Evolutionary conservation across 37 sponge, comb jelly and placozoan species (phyloP).

Genomic region (Theonella swinhoei): DNA sequence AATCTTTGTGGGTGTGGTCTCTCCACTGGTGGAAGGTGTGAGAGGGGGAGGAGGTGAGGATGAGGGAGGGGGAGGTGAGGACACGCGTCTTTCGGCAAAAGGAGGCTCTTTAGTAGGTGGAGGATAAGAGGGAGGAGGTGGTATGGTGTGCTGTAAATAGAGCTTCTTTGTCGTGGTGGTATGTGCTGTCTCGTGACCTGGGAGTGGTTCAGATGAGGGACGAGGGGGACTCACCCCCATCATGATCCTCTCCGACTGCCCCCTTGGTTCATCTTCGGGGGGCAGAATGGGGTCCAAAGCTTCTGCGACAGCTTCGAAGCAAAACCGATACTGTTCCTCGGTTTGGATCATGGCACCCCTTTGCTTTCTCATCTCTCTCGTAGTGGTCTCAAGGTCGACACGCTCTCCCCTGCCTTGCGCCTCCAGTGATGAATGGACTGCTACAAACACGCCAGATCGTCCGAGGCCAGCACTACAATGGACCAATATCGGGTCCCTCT

Average conservation of each 20-base stretch:
- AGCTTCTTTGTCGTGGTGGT: slow-evolving; percentile 3
- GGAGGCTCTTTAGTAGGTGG: background rate
- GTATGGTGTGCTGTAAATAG: slow-evolving; percentile 18
- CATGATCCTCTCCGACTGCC: background rate
- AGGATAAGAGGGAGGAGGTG: slow-evolving; percentile 32
- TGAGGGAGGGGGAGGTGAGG: slow-evolving; percentile 5
- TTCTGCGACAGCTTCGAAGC: slow-evolving; percentile 53
- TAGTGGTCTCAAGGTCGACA: slow-evolving; percentile 48
- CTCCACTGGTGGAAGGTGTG: slow-evolving; percentile 13
- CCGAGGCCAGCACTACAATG: slow-evolving; percentile 77
- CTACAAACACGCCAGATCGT: slow-evolving; percentile 49
- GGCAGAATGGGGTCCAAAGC: slow-evolving; percentile 10
- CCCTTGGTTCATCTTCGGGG: background rate
- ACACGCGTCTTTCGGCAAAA: background rate
- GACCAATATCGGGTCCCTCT: slow-evolving; percentile 40
- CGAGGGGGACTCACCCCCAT: background rate
- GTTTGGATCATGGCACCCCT: slow-evolving; percentile 65
- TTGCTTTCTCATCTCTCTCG: slow-evolving; percentile 40
- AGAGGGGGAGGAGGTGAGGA: slow-evolving; percentile 29
- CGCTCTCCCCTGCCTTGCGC: slow-evolving; percentile 3
- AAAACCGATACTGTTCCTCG: slow-evolving; percentile 64
- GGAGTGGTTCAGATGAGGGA: slow-evolving; percentile 35
- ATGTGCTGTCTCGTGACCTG: background rate
- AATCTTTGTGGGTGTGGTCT: slow-evolving; percentile 16
- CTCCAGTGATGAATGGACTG: slow-evolving; percentile 42